Evolutionary conservation across 2,113 vertebrate genomes (phyloP).

Genomic region (Myxocyprinus asiaticus): DNA sequence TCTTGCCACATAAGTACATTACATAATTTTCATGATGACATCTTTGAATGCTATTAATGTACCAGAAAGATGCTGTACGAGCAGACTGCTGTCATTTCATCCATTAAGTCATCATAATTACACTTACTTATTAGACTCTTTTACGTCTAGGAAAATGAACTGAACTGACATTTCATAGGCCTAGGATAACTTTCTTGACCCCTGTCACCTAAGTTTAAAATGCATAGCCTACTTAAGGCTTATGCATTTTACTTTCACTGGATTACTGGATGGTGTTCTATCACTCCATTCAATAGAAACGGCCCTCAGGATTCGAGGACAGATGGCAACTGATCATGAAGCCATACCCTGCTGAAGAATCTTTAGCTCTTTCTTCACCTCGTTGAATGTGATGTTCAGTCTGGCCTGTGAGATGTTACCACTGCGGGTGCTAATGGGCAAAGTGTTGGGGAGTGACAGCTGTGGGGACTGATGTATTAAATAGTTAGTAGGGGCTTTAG

Average conservation of each 20-base stretch:
- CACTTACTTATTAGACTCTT: background rate
- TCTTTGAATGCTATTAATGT: constrained; percentile 11
- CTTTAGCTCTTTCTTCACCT: too few species aligned
- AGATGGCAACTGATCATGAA: too few species aligned
- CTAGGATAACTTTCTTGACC: background rate
- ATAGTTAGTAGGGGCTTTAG: too few species aligned
- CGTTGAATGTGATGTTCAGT: too few species aligned
- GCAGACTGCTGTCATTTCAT: constrained; percentile 4
- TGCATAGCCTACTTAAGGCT: background rate
- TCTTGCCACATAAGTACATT: constrained; percentile 26
- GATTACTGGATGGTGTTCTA: too few species aligned
- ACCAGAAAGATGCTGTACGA: background rate
- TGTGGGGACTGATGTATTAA: too few species aligned
- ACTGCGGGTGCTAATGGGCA: too few species aligned
- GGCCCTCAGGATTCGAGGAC: too few species aligned
- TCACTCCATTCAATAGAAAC: too few species aligned
- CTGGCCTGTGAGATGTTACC: too few species aligned
- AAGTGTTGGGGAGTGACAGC: too few species aligned
- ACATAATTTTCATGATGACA: constrained; percentile 14
- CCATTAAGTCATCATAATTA: background rate
- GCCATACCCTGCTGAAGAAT: too few species aligned
- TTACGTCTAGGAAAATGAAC: background rate
- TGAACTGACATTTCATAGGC: background rate
- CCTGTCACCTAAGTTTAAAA: background rate
- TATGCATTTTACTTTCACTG: background rate